Percentiles rank a stretch among this genome's conserved stretches.
phyloP scores from a whole-genome alignment of 2,113 vertebrate genomes.

The Rhinopomastus cyanomelas region DNA sequence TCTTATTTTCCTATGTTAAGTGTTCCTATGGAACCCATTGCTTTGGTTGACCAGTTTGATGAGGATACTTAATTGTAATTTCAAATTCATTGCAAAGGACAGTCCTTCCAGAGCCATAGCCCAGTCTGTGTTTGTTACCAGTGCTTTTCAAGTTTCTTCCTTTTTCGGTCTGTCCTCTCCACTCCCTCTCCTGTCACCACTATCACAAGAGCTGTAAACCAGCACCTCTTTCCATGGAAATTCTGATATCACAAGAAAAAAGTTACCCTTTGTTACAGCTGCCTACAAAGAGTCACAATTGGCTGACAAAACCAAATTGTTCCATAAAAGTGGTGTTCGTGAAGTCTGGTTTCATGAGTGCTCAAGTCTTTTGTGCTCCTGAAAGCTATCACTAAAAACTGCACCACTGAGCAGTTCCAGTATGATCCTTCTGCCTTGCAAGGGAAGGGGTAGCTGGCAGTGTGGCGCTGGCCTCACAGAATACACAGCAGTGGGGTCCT shows the following conservation, averaged over 20 bases:
- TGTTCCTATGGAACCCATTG: background rate
- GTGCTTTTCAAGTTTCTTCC: background rate
- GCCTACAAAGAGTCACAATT: background rate
- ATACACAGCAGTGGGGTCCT: background rate
- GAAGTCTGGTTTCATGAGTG: background rate
- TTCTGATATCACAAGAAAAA: background rate
- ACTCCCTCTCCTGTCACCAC: background rate
- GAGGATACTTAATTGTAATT: background rate
- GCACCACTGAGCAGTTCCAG: background rate
- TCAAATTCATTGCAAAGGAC: background rate
- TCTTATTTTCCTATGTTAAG: background rate
- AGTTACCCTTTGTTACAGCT: background rate
- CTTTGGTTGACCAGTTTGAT: background rate
- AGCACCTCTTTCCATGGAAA: slow-evolving; percentile 32
- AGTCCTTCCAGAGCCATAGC: background rate
- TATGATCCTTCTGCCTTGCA: background rate
- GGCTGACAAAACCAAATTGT: background rate
- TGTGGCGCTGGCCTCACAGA: fast-evolving
- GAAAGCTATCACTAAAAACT: background rate
- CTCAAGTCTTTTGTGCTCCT: background rate
- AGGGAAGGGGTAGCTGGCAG: background rate
- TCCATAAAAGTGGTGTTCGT: background rate
- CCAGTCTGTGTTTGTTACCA: background rate
- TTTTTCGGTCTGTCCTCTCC: background rate
- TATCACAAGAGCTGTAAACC: slow-evolving; percentile 10